Conservation (phyloP, 2,797 vertebrate species). For the Cheirogaleus major region DNA sequence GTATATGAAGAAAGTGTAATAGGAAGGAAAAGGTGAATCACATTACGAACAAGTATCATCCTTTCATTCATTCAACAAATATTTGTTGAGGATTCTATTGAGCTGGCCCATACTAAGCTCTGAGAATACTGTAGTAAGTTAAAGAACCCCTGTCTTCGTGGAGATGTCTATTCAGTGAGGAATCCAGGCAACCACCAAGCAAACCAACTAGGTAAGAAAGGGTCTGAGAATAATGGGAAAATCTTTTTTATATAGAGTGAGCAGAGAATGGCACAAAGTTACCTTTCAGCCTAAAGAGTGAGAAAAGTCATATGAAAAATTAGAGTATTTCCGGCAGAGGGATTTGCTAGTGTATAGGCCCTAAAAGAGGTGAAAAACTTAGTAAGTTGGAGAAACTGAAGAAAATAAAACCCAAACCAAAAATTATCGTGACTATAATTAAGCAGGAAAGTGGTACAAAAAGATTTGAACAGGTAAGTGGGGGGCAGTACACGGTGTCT, state of each 20-base stretch:
- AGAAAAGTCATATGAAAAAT: background rate
- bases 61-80: background rate
- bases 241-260: background rate
- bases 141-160: background rate
- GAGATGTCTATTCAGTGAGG: background rate
- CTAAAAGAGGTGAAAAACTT: background rate
- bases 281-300: background rate
- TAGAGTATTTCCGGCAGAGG: background rate
- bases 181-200: background rate
- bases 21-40: background rate
- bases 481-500: background rate
- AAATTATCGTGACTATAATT: background rate
- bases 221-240: background rate
- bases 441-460: background rate
- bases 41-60: background rate
- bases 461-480: background rate
- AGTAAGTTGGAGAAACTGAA: background rate
- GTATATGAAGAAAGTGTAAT: background rate
- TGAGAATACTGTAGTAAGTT: background rate
- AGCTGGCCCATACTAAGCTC: background rate
- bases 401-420: background rate
- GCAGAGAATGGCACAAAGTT: background rate
- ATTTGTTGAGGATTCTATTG: background rate
- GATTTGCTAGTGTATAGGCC: background rate
- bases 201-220: background rate